Conservation (phyloP, 2,888 invertebrate genomes). For the Perizoma affinitatum region DNA sequence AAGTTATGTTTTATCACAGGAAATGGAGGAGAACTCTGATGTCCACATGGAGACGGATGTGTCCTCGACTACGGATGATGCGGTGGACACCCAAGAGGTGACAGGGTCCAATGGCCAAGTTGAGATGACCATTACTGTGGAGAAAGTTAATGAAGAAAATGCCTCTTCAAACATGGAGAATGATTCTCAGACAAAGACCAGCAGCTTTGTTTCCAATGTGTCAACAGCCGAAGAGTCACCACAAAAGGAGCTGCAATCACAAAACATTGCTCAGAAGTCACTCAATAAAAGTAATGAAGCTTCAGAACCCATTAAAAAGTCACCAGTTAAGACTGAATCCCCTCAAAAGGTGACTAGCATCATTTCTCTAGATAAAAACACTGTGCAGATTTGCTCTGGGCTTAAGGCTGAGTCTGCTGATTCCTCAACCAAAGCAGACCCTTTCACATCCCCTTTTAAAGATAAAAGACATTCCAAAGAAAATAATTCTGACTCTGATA, state of each 20-base stretch:
- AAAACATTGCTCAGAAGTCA: constrained; percentile 20
- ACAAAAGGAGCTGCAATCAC: constrained; percentile 12
- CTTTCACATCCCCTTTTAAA: constrained; percentile 16
- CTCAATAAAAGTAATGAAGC: constrained; percentile 33
- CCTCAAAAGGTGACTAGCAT: constrained; percentile 26
- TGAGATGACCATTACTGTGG: constrained; percentile 68
- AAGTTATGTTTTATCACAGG: constrained; percentile 60
- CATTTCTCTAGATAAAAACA: constrained; percentile 8
- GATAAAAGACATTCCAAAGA: constrained; percentile 24
- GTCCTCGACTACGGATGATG: constrained; percentile 69
- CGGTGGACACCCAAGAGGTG: constrained; percentile 60
- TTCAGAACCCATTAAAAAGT: constrained; percentile 33
- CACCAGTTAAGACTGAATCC: constrained; percentile 38
- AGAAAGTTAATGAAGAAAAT: constrained; percentile 60
- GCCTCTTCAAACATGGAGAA: constrained; percentile 39
- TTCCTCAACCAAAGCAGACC: constrained; percentile 42
- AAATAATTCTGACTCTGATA: constrained; percentile 12
- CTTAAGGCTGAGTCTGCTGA: constrained; percentile 46
- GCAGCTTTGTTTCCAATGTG: constrained; percentile 24
- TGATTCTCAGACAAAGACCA: constrained; percentile 26
- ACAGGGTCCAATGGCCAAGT: constrained; percentile 61
- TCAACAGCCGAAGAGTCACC: constrained; percentile 10
- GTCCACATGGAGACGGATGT: constrained; percentile 74
- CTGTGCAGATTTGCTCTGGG: constrained; percentile 27
- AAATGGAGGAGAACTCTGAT: constrained; percentile 73